Percentiles rank a stretch among this genome's conserved stretches.
Evolutionary conservation across 1,140 invertebrate genomes (phyloP).

Genomic region (Drosophila willistoni): DNA sequence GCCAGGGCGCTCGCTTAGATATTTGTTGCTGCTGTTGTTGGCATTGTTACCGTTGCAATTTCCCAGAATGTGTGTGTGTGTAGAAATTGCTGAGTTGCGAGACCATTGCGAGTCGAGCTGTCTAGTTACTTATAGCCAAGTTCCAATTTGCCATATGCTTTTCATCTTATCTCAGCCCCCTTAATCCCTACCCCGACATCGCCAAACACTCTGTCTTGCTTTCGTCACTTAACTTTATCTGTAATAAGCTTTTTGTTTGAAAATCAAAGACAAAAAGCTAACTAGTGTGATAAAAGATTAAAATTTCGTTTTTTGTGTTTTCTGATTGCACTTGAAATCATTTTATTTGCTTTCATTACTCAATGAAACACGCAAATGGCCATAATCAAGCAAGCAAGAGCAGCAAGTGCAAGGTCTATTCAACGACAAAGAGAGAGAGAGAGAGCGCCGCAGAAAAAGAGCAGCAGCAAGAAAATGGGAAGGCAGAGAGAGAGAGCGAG

Average conservation of each 20-base stretch:
- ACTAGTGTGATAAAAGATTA: conserved; percentile 14
- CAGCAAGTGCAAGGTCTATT: conserved; percentile 73
- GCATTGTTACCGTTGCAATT: conserved; percentile 62
- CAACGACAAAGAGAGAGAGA: conserved; percentile 1
- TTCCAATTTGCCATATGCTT: conserved; percentile 43
- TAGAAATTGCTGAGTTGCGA: conserved; percentile 56
- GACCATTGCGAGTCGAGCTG: conserved; percentile 38
- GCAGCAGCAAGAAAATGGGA: background rate
- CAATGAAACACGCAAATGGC: conserved; percentile 55
- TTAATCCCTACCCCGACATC: background rate
- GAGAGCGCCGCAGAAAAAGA: conserved; percentile 30
- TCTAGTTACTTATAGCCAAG: conserved; percentile 27
- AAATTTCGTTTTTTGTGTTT: conserved; percentile 40
- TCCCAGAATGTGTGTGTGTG: conserved; percentile 66
- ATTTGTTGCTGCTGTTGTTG: conserved; percentile 45
- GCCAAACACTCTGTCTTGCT: background rate
- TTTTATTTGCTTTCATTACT: conserved; percentile 42
- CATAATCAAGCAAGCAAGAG: conserved; percentile 30
- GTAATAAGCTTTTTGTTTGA: background rate
- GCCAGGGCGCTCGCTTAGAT: conserved; percentile 50
- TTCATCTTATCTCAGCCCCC: conserved; percentile 10
- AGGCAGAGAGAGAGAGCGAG: conserved; percentile 20
- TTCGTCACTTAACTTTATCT: conserved; percentile 33
- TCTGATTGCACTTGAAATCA: conserved; percentile 36
- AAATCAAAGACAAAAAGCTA: conserved; percentile 7